These are phyloP conservation scores for Alectoris magna DNA, from an alignment of 2,797 vertebrate species.

Conservation along the genomic window DNA sequence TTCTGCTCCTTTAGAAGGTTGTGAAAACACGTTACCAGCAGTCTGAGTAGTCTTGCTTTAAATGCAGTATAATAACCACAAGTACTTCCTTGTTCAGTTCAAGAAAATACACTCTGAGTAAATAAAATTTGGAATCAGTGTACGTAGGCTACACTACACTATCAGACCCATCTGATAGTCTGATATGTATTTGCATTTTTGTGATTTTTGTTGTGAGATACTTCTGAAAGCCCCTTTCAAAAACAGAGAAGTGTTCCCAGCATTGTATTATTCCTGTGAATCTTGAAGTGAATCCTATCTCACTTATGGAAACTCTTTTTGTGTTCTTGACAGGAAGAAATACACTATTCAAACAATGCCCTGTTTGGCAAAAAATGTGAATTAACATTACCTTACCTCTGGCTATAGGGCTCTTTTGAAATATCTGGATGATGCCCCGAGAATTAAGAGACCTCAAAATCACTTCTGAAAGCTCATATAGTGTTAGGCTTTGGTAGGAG, in stretches of 20 bases:
- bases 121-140: neutral
- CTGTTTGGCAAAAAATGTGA: neutral
- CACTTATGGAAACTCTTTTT: neutral
- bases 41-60: neutral
- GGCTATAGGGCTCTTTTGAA: slow-evolving; percentile 35
- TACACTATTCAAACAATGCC: neutral
- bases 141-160: neutral
- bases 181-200: neutral
- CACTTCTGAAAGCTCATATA: slow-evolving; percentile 54
- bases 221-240: neutral
- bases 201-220: neutral
- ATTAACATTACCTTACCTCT: slow-evolving; percentile 25
- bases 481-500: slow-evolving; percentile 30
- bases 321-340: neutral
- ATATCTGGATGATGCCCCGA: slow-evolving; percentile 32
- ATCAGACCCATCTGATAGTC: neutral
- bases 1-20: neutral
- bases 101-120: neutral
- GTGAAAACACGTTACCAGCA: neutral
- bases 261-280: neutral
- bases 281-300: neutral
- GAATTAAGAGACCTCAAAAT: slow-evolving; percentile 47
- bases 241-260: neutral
- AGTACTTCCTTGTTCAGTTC: neutral
- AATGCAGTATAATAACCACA: neutral